Percentiles rank a stretch among this genome's conserved stretches.
Conservation (phyloP, 2,888 invertebrate species). For the Erpobdella octoculata region DNA sequence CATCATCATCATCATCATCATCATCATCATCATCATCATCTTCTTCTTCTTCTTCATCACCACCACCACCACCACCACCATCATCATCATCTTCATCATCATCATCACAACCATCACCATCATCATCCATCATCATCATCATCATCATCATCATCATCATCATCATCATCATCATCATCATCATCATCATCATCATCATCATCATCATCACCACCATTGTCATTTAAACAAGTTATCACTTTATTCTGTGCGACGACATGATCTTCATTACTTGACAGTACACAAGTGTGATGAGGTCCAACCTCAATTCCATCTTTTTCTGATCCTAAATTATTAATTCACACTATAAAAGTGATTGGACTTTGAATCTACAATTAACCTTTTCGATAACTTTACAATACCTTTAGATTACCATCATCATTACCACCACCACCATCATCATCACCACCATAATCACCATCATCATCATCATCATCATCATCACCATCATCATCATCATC, state of each 20-base stretch:
- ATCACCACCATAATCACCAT: too few relatives aligned
- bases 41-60: not conserved
- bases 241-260: slow-evolving; percentile 42
- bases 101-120: slow-evolving; percentile 6
- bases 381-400: not conserved
- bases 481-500: too few relatives aligned
- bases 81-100: not conserved
- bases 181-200: slow-evolving; percentile 21
- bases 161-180: slow-evolving; percentile 22
- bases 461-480: too few relatives aligned
- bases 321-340: not conserved
- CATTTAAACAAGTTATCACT: slow-evolving; percentile 34
- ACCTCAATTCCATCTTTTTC: slow-evolving; percentile 34
- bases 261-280: slow-evolving; percentile 45
- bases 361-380: not conserved
- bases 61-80: not conserved
- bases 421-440: too few relatives aligned
- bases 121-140: slow-evolving; percentile 21
- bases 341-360: not conserved
- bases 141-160: slow-evolving; percentile 26
- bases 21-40: slow-evolving; percentile 26
- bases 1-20: slow-evolving; percentile 24
- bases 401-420: not conserved
- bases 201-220: slow-evolving; percentile 29
- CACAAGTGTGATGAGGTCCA: slow-evolving; percentile 44